Base-by-base conservation (phyloP, 1,140 invertebrate genomes). In the Drosophila kikkawai region DNA sequence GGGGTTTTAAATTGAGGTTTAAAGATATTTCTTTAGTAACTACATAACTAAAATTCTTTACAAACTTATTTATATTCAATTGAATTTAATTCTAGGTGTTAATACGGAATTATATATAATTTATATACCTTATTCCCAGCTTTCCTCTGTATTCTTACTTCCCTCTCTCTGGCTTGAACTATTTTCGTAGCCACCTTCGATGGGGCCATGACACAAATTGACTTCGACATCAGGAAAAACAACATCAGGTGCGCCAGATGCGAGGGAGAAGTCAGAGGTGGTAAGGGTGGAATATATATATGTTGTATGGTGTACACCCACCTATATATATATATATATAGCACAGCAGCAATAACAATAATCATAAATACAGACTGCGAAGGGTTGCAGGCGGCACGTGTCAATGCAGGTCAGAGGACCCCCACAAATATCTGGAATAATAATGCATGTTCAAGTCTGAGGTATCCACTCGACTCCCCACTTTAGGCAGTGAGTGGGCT, bases 161-260 rank as follows among this genome's bases (percentile, higher is more conserved):
- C 3, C 11, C 48, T 22, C 5, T 12, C n/a, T 7, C 17, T 32
- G 37, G 26, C 47, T 32, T 42, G 26, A 44, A 68, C 67, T 68
- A 70, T 67, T 70, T 53, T 13, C 7, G 67, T 45, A 45, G 34
- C 48, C 39, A 19, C 47, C 47, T 66, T 68, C 48, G 22, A 36
- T 48, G 66, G 53, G 36, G 53, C 42, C 68, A 26, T 86, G 79
- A 79, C 75, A 75, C 75, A 87, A 82, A 87, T 87, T 86, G 75
- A 79, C 80, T 82, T 73, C 59, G 73, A 76, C 66, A 75, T 61
- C 47, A 48, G 70, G 56, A 51, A 66, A 70, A 50, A 63, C 47
- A 73, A 70, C 41, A 58, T 36, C 32, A 55, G 26, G 58, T 37
- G 39, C 17, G 47, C 41, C 39, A 67, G 41, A 55, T 48, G 56